Conservation (phyloP, 2,113 vertebrate genomes). For the Parotia lawesii region DNA sequence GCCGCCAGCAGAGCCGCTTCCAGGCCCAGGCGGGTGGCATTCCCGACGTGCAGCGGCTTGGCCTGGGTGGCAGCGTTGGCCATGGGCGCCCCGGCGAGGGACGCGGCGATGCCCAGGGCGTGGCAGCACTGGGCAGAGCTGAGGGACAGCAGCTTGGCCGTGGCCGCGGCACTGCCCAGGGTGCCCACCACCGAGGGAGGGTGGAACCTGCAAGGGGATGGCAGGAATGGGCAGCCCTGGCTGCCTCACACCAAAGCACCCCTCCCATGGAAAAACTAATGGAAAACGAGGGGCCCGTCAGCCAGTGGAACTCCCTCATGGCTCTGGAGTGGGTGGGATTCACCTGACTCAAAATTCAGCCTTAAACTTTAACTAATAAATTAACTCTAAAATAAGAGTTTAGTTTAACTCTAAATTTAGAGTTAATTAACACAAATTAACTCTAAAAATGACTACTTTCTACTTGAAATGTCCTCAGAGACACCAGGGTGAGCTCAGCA, state of each 20-base stretch:
- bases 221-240: not conserved
- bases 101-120: slow-evolving; percentile 83
- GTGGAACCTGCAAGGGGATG: slow-evolving; percentile 76
- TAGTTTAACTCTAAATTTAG: not conserved
- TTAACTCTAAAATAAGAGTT: not conserved
- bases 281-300: not conserved
- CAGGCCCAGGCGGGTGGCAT: slow-evolving; percentile 81
- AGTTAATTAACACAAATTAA: not conserved
- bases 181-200: slow-evolving; percentile 86
- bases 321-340: not conserved
- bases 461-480: not conserved
- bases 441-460: not conserved
- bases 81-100: slow-evolving; percentile 86
- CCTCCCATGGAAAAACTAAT: fast-evolving
- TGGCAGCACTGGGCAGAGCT: slow-evolving; percentile 71
- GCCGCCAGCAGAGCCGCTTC: slow-evolving; percentile 85
- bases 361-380: not conserved
- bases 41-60: slow-evolving; percentile 85
- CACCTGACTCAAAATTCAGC: not conserved
- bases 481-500: not conserved
- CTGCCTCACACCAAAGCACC: too few species aligned
- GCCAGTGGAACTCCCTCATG: not conserved
- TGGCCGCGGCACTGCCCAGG: slow-evolving; percentile 84
- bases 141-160: slow-evolving; percentile 79
- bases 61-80: slow-evolving; percentile 88